Percentiles rank a stretch among this genome's conserved stretches.
Evolutionary conservation across 2,888 invertebrate species (phyloP).

Genomic region (Onthophagus sagittarius): DNA sequence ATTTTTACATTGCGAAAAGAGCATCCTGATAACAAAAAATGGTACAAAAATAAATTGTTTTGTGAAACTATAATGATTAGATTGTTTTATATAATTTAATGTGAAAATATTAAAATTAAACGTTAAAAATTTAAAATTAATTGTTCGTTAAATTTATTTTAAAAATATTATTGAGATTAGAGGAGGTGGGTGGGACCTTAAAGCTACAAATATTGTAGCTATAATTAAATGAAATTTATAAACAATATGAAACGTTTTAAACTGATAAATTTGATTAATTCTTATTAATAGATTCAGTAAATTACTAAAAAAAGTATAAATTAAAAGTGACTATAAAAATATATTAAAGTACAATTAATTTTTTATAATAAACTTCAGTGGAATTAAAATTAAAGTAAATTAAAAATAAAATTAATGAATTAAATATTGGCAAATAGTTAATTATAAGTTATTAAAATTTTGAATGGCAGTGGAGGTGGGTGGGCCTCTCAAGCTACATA

Average conservation of each 20-base stretch:
- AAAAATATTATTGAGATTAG: not conserved
- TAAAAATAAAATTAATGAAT: not conserved
- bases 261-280: not conserved
- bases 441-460: not conserved
- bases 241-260: not conserved
- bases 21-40: not conserved
- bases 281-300: not conserved
- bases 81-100: not conserved
- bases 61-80: not conserved
- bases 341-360: not conserved
- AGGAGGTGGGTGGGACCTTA: slow-evolving; percentile 14
- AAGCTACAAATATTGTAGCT: not conserved
- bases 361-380: not conserved
- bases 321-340: not conserved
- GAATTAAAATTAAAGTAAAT: not conserved
- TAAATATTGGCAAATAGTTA: not conserved
- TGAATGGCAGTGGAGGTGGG: not conserved
- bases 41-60: not conserved
- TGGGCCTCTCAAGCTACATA: not conserved
- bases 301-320: not conserved
- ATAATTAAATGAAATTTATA: not conserved
- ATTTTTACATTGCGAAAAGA: not conserved
- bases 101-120: not conserved
- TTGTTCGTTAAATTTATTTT: not conserved
- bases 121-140: not conserved